These are phyloP conservation scores for Sebastes iracundus DNA, from an alignment of 2,797 vertebrate genomes.

Conservation along the genomic window DNA sequence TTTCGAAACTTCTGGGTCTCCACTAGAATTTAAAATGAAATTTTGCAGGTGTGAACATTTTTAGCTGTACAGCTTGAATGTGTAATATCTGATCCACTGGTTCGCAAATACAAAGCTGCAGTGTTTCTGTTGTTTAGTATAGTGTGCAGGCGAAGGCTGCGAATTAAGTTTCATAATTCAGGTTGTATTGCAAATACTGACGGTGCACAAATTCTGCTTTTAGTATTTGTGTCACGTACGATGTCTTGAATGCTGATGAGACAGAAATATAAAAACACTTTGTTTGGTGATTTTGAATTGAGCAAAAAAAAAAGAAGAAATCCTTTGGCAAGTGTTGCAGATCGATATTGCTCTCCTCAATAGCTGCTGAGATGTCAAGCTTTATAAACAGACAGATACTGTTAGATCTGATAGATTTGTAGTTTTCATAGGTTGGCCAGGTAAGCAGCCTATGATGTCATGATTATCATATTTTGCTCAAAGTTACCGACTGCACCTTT, in stretches of 20 bases:
- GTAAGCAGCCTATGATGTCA: neutral
- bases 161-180: neutral
- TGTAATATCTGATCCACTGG: neutral
- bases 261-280: neutral
- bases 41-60: neutral
- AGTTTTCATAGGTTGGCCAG: neutral
- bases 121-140: neutral
- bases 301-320: neutral
- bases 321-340: neutral
- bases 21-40: neutral
- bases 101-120: neutral
- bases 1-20: neutral
- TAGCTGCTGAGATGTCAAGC: neutral
- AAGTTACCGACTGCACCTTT: neutral
- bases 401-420: neutral
- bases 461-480: neutral
- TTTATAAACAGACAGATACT: neutral
- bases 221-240: neutral
- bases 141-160: neutral
- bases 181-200: neutral
- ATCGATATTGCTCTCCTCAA: neutral
- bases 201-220: neutral
- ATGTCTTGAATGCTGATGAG: neutral
- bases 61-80: neutral
- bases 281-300: neutral